A percentile compares a stretch with the other conserved stretches of the same genome.
Conservation (phyloP, 2,888 invertebrate species). For the Frankliniella fusca region DNA sequence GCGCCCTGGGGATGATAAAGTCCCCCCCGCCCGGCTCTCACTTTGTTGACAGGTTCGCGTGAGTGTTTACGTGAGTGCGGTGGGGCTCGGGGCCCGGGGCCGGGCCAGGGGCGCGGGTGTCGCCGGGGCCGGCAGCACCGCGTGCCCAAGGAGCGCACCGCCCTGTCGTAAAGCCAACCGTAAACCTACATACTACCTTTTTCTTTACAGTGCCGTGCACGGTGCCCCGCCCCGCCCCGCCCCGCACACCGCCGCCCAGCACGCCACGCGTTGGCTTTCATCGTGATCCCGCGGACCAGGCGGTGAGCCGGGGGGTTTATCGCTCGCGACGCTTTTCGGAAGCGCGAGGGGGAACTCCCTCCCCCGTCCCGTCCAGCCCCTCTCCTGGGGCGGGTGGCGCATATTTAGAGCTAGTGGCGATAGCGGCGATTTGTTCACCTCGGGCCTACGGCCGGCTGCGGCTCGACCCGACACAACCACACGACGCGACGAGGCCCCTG, state of each 20-base stretch:
- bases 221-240: background rate
- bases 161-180: background rate
- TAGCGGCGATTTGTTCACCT: no score
- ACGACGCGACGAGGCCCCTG: no score
- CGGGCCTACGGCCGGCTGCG: no score
- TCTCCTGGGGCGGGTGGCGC: no score
- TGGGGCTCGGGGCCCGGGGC: background rate
- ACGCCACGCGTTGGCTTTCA: background rate
- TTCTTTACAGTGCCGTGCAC: background rate
- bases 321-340: no score
- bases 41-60: conserved; percentile 1
- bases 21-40: background rate
- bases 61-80: conserved; percentile 6
- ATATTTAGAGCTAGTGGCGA: no score
- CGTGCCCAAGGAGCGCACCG: no score
- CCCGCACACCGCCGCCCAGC: background rate
- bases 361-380: no score
- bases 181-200: background rate
- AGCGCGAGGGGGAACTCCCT: no score
- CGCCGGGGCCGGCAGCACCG: background rate
- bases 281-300: no score
- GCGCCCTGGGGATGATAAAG: background rate
- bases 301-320: no score
- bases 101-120: background rate
- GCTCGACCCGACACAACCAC: no score